These are phyloP conservation scores for Actinostola sp. DNA, from an alignment of 92 coral and sea anemone genomes.

Conservation along the genomic window DNA sequence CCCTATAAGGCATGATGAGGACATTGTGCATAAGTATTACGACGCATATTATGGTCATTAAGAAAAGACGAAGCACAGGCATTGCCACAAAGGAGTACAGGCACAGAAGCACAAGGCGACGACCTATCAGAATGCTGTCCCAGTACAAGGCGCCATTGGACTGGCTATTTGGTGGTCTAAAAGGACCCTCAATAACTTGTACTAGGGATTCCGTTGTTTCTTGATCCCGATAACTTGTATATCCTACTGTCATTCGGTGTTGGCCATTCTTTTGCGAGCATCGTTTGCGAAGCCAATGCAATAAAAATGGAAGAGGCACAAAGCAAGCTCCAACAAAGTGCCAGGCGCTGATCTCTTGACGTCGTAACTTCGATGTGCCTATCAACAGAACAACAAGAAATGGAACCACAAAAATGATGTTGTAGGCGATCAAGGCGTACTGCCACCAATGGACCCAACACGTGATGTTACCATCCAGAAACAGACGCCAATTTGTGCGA, in stretches of 20 bases:
- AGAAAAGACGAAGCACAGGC: slow-evolving; percentile 57
- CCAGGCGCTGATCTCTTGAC: slow-evolving; percentile 19
- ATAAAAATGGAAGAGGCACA: slow-evolving; percentile 49
- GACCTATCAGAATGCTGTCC: slow-evolving; percentile 72
- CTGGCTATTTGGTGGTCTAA: slow-evolving; percentile 33
- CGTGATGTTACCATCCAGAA: slow-evolving; percentile 53
- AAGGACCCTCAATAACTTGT: slow-evolving; percentile 51
- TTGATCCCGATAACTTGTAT: neutral
- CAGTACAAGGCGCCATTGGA: slow-evolving; percentile 58
- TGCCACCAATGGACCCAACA: slow-evolving; percentile 68
- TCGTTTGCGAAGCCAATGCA: neutral
- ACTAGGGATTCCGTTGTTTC: slow-evolving; percentile 9
- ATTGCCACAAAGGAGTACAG: slow-evolving; percentile 45
- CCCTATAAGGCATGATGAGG: slow-evolving; percentile 44
- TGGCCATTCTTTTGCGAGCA: neutral
- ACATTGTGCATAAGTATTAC: slow-evolving; percentile 57
- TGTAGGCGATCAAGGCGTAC: slow-evolving; percentile 39
- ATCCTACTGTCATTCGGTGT: neutral
- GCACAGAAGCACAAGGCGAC: slow-evolving; percentile 64
- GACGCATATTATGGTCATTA: slow-evolving; percentile 42
- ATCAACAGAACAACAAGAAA: slow-evolving; percentile 44
- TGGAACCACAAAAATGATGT: slow-evolving; percentile 51
- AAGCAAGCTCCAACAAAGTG: slow-evolving; percentile 59
- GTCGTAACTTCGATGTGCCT: slow-evolving; percentile 49
- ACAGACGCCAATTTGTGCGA: slow-evolving; percentile 27